Percentiles rank a stretch among this genome's conserved stretches.
Evolutionary conservation across 1,140 invertebrate genomes (phyloP).

Genomic region (Heliothis subflexa): DNA sequence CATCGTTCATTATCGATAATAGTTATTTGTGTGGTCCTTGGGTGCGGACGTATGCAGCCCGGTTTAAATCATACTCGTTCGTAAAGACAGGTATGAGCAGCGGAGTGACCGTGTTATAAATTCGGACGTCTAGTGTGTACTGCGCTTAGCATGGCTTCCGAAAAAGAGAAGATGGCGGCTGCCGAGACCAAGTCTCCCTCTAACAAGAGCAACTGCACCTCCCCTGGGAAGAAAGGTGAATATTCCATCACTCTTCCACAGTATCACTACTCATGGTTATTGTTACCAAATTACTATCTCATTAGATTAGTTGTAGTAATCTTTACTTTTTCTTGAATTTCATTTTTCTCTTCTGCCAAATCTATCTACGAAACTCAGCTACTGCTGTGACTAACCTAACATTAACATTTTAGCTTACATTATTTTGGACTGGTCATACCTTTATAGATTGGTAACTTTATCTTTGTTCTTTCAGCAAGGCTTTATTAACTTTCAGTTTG

Average conservation of each 20-base stretch:
- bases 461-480: not conserved
- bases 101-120: slow-evolving; percentile 62
- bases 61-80: slow-evolving; percentile 18
- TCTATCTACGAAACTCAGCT: not conserved
- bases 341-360: not conserved
- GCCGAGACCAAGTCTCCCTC: slow-evolving; percentile 79
- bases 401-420: not conserved
- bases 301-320: slow-evolving; percentile 21
- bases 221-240: slow-evolving; percentile 83
- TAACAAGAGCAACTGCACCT: slow-evolving; percentile 82
- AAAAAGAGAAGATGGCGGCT: slow-evolving; percentile 82
- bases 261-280: not conserved
- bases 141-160: slow-evolving; percentile 74
- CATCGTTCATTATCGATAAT: slow-evolving; percentile 73
- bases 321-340: not conserved
- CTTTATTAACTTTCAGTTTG: not conserved
- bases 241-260: slow-evolving; percentile 30
- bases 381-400: not conserved
- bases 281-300: not conserved
- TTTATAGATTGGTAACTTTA: not conserved
- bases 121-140: slow-evolving; percentile 56
- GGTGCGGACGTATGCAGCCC: slow-evolving; percentile 63
- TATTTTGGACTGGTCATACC: not conserved
- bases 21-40: slow-evolving; percentile 56
- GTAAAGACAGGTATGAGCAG: slow-evolving; percentile 70